A percentile compares a stretch with the other conserved stretches of the same genome.
Evolutionary conservation across 2,797 vertebrate species (phyloP).

Genomic region (Gila robusta): DNA sequence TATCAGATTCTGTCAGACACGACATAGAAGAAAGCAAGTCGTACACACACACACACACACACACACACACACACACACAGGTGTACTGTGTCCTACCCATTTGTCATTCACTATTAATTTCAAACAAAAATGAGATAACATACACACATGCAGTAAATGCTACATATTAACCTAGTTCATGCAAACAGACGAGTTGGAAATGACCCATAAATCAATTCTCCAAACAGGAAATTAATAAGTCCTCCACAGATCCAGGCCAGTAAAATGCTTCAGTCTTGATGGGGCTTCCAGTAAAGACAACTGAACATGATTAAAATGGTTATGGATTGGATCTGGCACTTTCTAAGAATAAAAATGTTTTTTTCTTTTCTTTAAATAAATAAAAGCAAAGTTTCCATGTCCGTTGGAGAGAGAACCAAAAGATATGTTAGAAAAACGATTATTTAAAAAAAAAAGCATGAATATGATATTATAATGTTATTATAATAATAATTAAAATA

Average conservation of each 20-base stretch:
- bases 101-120: conserved; percentile 12
- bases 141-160: neutral
- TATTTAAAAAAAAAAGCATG: neutral
- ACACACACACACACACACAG: neutral
- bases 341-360: neutral
- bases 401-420: neutral
- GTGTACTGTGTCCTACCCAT: neutral
- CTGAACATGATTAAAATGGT: conserved; percentile 7
- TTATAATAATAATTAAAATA: neutral
- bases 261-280: neutral
- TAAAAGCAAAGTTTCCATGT: neutral
- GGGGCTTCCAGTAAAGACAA: neutral
- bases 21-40: conserved; percentile 4
- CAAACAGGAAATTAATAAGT: neutral
- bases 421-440: neutral
- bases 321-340: neutral
- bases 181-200: neutral
- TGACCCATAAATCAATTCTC: neutral
- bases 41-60: neutral
- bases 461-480: neutral
- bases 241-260: neutral
- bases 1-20: conserved; percentile 28
- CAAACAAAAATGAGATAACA: neutral
- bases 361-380: neutral
- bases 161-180: conserved; percentile 10